A percentile compares a stretch with the other conserved stretches of the same genome.
Conservation (phyloP, 2,797 vertebrate genomes). For the Melanogrammus aeglefinus region DNA sequence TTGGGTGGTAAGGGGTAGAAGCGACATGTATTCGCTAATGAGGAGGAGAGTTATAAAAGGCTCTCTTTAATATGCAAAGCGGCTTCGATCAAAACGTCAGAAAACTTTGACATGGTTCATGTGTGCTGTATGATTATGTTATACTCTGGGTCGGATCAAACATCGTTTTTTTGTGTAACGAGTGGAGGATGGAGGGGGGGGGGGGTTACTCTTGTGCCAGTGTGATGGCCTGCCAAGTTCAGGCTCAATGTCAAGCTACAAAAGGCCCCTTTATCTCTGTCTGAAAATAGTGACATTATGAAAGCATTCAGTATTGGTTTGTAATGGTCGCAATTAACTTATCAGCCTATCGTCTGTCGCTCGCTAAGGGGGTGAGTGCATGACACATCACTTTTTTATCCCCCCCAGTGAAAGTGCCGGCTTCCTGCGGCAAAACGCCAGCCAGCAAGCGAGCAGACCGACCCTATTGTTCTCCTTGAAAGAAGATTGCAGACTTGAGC, state of each 20-base stretch:
- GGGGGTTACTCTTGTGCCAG: slow-evolving; percentile 18
- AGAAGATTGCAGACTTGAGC: not conserved
- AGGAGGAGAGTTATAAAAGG: slow-evolving; percentile 26
- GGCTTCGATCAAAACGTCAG: slow-evolving; percentile 22
- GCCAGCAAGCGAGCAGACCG: not conserved
- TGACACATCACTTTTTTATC: slow-evolving; percentile 47
- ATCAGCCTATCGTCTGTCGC: slow-evolving; percentile 59
- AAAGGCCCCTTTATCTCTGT: slow-evolving; percentile 54
- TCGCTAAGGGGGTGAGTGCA: slow-evolving; percentile 19
- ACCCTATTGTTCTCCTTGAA: not conserved
- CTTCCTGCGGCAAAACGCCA: not conserved
- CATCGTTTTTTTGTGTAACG: not conserved
- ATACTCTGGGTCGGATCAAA: not conserved
- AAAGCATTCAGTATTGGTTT: slow-evolving; percentile 46
- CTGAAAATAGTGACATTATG: slow-evolving; percentile 48
- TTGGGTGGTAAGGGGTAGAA: slow-evolving; percentile 19
- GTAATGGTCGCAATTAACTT: slow-evolving; percentile 68
- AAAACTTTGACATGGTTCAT: slow-evolving; percentile 24
- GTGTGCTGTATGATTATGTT: slow-evolving; percentile 5
- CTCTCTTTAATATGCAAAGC: slow-evolving; percentile 44
- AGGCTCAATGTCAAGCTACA: slow-evolving; percentile 58
- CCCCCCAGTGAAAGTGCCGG: not conserved
- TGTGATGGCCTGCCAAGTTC: slow-evolving; percentile 49
- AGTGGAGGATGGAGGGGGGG: not conserved
- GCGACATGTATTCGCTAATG: slow-evolving; percentile 28